These are phyloP conservation scores for Apocrypta bakeri DNA, from an alignment of 1,140 invertebrate species.

Conservation along the genomic window DNA sequence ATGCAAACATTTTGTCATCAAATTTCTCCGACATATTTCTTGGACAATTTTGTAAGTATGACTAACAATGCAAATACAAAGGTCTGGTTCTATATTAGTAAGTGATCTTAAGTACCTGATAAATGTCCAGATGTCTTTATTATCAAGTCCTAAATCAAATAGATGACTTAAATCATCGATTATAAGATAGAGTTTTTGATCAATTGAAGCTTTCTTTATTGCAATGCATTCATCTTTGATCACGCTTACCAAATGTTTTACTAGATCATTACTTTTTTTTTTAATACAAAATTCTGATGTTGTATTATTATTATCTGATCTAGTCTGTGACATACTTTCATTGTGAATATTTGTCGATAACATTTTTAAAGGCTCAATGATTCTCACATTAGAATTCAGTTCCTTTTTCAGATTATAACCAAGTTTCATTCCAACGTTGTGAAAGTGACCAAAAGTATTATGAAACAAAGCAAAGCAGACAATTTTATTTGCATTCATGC, in stretches of 20 bases:
- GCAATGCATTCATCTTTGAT: conserved; percentile 62
- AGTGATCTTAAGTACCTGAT: conserved; percentile 70
- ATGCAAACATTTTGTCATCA: conserved; percentile 76
- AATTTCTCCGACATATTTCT: conserved; percentile 66
- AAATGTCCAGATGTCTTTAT: conserved; percentile 76
- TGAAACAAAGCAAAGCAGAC: conserved; percentile 81
- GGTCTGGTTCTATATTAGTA: conserved; percentile 53
- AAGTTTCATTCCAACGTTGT: conserved; percentile 82
- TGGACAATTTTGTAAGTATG: conserved; percentile 75
- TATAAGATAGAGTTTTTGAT: conserved; percentile 74
- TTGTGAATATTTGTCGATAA: conserved; percentile 68
- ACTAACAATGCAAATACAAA: conserved; percentile 74
- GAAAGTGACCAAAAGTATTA: conserved; percentile 82
- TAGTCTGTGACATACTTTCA: conserved; percentile 49
- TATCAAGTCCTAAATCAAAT: conserved; percentile 77
- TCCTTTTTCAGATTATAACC: conserved; percentile 80
- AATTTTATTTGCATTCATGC: conserved; percentile 75
- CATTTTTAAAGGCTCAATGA: conserved; percentile 76
- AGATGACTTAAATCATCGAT: conserved; percentile 83
- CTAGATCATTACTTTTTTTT: conserved; percentile 58
- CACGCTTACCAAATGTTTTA: conserved; percentile 61
- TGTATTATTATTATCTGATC: conserved; percentile 60
- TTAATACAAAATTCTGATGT: conserved; percentile 60
- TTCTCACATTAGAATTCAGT: conserved; percentile 74
- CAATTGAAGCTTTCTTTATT: conserved; percentile 57